These are phyloP conservation scores for Pica pica DNA, from an alignment of 2,113 vertebrate genomes.

Conservation along the genomic window DNA sequence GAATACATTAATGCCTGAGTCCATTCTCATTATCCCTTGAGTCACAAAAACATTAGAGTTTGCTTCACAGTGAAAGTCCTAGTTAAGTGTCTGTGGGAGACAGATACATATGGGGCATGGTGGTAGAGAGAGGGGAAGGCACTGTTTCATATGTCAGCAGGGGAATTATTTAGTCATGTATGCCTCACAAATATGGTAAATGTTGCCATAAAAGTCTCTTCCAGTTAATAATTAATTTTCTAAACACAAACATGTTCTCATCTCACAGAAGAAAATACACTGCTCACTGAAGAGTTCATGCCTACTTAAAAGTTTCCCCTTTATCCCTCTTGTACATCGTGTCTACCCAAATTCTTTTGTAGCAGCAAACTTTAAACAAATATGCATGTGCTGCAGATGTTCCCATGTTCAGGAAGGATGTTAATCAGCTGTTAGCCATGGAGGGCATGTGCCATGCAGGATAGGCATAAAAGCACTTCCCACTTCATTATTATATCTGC, in stretches of 20 bases:
- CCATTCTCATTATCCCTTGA: slow-evolving; percentile 24
- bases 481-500: not conserved
- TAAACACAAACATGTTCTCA: not conserved
- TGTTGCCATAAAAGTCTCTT: not conserved
- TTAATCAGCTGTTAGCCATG: not conserved
- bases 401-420: not conserved
- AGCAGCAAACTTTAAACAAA: not conserved
- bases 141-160: not conserved
- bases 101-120: not conserved
- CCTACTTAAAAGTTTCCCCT: not conserved
- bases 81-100: not conserved
- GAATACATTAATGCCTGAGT: not conserved
- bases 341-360: not conserved
- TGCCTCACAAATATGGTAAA: not conserved
- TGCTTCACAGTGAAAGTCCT: not conserved
- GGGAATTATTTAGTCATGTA: not conserved
- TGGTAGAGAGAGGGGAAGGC: not conserved
- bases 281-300: not conserved
- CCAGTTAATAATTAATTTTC: not conserved
- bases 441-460: not conserved
- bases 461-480: not conserved
- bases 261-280: not conserved
- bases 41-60: not conserved
- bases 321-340: fast-evolving
- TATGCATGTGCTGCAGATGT: not conserved